Conservation (phyloP, 2,113 vertebrate genomes). For the Pomatorhinus ruficollis region DNA sequence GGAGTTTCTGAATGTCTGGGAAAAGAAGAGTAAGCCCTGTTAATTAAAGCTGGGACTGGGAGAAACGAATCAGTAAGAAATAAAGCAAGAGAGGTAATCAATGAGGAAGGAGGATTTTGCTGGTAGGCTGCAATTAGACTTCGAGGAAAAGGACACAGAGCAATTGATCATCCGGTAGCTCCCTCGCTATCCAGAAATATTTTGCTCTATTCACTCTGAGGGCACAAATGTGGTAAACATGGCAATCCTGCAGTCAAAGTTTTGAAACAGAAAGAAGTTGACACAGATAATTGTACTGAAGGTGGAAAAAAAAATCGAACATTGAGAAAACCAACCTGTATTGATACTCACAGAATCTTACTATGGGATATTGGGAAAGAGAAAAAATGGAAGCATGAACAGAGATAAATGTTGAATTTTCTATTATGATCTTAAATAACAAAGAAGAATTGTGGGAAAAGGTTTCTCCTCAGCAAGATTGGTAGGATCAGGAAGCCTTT, state of each 20-base stretch:
- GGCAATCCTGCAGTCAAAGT: background rate
- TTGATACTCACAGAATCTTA: background rate
- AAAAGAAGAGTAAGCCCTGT: background rate
- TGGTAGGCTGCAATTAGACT: slow-evolving; percentile 48
- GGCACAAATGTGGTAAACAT: background rate
- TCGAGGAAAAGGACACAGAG: slow-evolving; percentile 1
- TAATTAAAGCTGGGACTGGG: slow-evolving; percentile 41
- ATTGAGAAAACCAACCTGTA: rapidly evolving
- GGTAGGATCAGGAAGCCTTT: background rate
- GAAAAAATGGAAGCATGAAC: background rate
- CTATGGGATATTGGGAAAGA: background rate
- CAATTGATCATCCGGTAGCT: background rate
- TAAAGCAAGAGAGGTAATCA: slow-evolving; percentile 33
- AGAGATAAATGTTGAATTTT: background rate
- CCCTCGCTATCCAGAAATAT: background rate
- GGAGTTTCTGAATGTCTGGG: background rate
- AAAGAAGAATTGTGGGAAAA: background rate
- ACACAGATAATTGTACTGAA: background rate
- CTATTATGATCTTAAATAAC: background rate
- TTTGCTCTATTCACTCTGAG: background rate
- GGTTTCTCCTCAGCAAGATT: background rate
- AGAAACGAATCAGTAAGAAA: slow-evolving; percentile 26
- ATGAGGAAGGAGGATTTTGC: slow-evolving; percentile 18
- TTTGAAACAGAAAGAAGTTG: slow-evolving; percentile 13
- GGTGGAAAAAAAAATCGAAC: background rate